Conservation (phyloP, 2,113 vertebrate genomes). For the Eupsittula cactorum region DNA sequence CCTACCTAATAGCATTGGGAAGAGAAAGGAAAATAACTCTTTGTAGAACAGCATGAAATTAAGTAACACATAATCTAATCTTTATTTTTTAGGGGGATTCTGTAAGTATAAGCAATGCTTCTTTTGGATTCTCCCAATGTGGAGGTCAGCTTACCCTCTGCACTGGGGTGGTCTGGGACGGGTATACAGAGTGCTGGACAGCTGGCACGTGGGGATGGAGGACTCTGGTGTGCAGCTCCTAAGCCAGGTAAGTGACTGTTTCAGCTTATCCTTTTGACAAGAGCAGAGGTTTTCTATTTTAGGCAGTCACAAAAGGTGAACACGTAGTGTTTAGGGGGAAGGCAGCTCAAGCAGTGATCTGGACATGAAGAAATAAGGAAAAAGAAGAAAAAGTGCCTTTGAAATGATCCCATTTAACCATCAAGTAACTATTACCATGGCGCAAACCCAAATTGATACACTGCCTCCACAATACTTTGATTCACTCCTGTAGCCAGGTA, state of each 20-base stretch:
- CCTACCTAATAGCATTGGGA: background rate
- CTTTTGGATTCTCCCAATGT: background rate
- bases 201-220: background rate
- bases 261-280: slow-evolving; percentile 50
- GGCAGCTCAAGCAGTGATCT: slow-evolving; percentile 39
- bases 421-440: slow-evolving; percentile 39
- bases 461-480: slow-evolving; percentile 60
- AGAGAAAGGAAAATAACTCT: background rate
- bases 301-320: slow-evolving; percentile 54
- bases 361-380: slow-evolving; percentile 12
- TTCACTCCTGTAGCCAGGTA: slow-evolving; percentile 55
- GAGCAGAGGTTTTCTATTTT: slow-evolving; percentile 43
- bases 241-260: slow-evolving; percentile 33
- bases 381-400: slow-evolving; percentile 28
- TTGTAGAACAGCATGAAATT: background rate
- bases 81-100: background rate
- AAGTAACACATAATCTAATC: background rate
- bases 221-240: background rate
- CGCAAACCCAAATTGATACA: slow-evolving; percentile 49
- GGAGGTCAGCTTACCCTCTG: background rate
- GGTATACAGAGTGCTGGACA: background rate
- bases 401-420: slow-evolving; percentile 54
- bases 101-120: background rate
- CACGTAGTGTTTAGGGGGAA: background rate
- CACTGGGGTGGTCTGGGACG: background rate